Base-by-base conservation (phyloP, 2,113 vertebrate species). In the Xerus inauris region DNA sequence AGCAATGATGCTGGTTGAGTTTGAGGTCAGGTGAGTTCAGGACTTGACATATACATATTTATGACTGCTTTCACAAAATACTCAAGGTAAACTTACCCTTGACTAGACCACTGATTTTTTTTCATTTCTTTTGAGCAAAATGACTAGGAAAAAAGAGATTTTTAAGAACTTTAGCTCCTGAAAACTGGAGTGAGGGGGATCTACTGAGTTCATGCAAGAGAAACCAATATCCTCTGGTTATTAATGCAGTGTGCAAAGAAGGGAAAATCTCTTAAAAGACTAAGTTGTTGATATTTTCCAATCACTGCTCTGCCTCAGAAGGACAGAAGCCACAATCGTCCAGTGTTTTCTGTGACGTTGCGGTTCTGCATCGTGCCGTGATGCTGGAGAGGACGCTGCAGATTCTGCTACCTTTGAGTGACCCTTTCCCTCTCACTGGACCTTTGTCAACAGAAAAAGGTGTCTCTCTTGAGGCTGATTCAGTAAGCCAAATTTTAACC, bases 371-470 rank as follows among this genome's bases (percentile, higher is more conserved):
- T 38, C 69, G 11, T 11, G 64, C 84, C 16, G n/a, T 10, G n/a
- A n/a, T 24, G 47, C 65, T 42, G 54, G 77, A 62, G 20, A 69
- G 80, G 57, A 59, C 9, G 11, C 2, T 42, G 38, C 77, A 38
- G 38, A 12, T 92, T 87, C 87, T 8, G 81, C 93, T 62, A 97
- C 97, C 97, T 98, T 76, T 95, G 62, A n/a, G 59, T 97, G 98
- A 98, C 98, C 97, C 92, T 92, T 96, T 97, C 95, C 97, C 87
- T 95, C 89, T 96, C 95, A 72, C 84, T 97, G 94, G 96, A 96
- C 64, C 82, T 95, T 96, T 96, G 94, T 97, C 96, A 95, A 91
- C 95, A 97, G 94, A 57, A 88, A 97, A 97, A 97, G 97, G 95
- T 97, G 95, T 96, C 97, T 97, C 92, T 97, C 95, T 92, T 87